phyloP scores from a whole-genome alignment of 2,888 invertebrate genomes.

The Nomada fucata region DNA sequence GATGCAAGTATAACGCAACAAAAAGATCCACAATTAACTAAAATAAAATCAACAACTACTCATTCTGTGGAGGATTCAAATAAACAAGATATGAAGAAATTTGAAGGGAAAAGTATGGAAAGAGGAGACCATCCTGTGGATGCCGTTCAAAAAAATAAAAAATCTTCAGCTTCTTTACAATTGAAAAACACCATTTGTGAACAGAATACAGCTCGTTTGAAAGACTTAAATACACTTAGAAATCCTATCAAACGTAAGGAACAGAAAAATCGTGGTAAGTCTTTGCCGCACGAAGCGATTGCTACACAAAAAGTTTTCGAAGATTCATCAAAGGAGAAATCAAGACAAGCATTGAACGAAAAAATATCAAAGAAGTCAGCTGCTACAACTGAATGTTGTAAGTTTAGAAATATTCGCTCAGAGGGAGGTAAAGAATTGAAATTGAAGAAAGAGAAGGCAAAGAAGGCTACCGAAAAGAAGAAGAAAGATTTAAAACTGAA shows the following conservation, averaged over 20 bases:
- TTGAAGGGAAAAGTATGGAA: background rate
- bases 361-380: constrained; percentile 27
- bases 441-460: constrained; percentile 67
- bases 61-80: background rate
- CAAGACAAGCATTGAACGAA: background rate
- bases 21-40: constrained; percentile 15
- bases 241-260: background rate
- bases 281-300: background rate
- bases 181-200: background rate
- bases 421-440: constrained; percentile 78
- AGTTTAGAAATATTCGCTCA: constrained; percentile 77
- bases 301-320: background rate
- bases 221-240: background rate
- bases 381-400: constrained; percentile 50
- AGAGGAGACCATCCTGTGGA: background rate
- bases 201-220: background rate
- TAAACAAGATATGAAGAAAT: background rate
- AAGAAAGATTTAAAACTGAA: background rate
- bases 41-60: too few species aligned
- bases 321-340: background rate
- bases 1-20: background rate
- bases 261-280: background rate
- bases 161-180: background rate
- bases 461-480: constrained; percentile 19
- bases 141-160: background rate